Conservation (phyloP, 2,113 vertebrate genomes). For the Elachura formosa region DNA sequence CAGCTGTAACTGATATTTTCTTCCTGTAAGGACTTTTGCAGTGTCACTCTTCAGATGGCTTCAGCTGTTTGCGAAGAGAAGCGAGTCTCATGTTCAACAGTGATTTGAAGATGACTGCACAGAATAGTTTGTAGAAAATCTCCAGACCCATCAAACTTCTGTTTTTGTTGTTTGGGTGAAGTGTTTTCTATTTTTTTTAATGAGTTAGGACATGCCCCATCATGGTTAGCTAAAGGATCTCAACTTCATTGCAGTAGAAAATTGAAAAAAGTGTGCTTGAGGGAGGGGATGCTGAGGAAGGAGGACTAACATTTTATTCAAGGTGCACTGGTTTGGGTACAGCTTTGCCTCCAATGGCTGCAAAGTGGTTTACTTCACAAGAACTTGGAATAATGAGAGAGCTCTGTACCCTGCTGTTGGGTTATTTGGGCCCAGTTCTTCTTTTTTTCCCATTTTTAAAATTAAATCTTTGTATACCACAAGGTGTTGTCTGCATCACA, state of each 20-base stretch:
- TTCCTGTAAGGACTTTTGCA: slow-evolving; percentile 12
- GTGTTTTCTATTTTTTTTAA: slow-evolving; percentile 55
- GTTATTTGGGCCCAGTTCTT: background rate
- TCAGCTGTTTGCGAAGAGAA: slow-evolving; percentile 7
- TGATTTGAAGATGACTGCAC: slow-evolving; percentile 30
- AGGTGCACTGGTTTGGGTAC: slow-evolving; percentile 20
- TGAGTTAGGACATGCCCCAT: background rate
- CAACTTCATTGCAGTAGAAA: slow-evolving; percentile 22
- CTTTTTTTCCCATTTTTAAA: fast-evolving
- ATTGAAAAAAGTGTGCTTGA: background rate
- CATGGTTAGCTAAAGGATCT: background rate
- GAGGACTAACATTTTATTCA: background rate
- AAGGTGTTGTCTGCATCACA: background rate
- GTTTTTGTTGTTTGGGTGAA: slow-evolving; percentile 53
- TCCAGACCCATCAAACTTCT: slow-evolving; percentile 61
- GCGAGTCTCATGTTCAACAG: background rate
- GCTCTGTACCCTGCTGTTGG: background rate
- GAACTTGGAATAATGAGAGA: background rate
- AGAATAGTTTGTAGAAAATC: slow-evolving; percentile 51
- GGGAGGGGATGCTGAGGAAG: background rate
- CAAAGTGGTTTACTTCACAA: background rate
- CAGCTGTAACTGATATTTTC: slow-evolving; percentile 29
- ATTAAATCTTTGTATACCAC: background rate
- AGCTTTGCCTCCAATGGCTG: background rate
- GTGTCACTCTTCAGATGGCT: slow-evolving; percentile 16